These are phyloP conservation scores for Erinaceus europaeus DNA, from an alignment of 2,113 vertebrate genomes.

Conservation along the genomic window DNA sequence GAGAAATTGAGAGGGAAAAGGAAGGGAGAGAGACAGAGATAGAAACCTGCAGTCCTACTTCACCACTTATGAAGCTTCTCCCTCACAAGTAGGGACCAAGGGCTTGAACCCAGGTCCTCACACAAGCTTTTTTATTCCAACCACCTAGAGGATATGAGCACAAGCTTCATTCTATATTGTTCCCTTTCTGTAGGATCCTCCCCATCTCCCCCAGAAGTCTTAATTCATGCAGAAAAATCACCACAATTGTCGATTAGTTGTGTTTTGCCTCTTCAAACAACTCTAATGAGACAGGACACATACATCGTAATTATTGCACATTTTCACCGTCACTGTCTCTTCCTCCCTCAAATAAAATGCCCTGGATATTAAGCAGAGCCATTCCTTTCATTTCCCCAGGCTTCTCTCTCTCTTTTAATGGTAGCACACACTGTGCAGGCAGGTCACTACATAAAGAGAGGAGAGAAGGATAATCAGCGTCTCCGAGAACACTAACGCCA, in stretches of 20 bases:
- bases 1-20: too few relatives aligned
- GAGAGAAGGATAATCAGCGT: slow-evolving; percentile 81
- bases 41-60: too few relatives aligned
- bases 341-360: slow-evolving; percentile 82
- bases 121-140: background rate
- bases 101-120: too few relatives aligned
- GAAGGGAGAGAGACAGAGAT: too few relatives aligned
- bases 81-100: too few relatives aligned
- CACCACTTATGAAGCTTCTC: too few relatives aligned
- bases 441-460: slow-evolving; percentile 82
- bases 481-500: slow-evolving; percentile 83
- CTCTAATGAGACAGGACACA: slow-evolving; percentile 79
- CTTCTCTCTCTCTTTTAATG: slow-evolving; percentile 83
- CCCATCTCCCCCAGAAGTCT: slow-evolving; percentile 45
- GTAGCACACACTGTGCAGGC: slow-evolving; percentile 84
- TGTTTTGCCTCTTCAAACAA: slow-evolving; percentile 74
- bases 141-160: background rate
- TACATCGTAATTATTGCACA: slow-evolving; percentile 78
- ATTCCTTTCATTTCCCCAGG: slow-evolving; percentile 83
- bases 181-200: background rate
- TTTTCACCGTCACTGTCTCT: slow-evolving; percentile 79
- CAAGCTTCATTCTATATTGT: slow-evolving; percentile 43
- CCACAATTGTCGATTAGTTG: slow-evolving; percentile 50
- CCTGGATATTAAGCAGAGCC: slow-evolving; percentile 80
- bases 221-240: slow-evolving; percentile 36